Conservation (phyloP, 1,140 invertebrate species). For the Drosophila murphyi region DNA sequence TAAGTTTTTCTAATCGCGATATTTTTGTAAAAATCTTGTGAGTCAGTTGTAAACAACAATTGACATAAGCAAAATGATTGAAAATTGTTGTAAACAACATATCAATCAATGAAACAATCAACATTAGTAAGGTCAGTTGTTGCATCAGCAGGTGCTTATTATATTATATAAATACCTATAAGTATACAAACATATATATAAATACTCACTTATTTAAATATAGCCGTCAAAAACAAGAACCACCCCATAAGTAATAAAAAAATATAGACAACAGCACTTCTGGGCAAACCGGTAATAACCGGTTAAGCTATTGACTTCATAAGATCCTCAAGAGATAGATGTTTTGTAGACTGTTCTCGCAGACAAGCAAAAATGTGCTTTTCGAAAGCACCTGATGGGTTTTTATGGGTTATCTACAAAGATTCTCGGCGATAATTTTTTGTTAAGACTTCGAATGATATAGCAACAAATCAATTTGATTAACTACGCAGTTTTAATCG, state of each 20-base stretch:
- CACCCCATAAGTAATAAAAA: not conserved
- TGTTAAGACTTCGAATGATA: slow-evolving; percentile 18
- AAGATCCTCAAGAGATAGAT: slow-evolving; percentile 32
- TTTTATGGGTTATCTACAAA: not conserved
- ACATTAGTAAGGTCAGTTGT: slow-evolving; percentile 47
- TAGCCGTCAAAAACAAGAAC: not conserved
- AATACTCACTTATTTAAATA: not conserved
- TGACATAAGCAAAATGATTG: not conserved
- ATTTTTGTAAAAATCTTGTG: not conserved
- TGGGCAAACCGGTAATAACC: slow-evolving; percentile 21
- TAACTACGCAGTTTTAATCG: slow-evolving; percentile 41
- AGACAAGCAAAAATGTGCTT: slow-evolving; percentile 13
- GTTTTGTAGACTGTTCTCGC: slow-evolving; percentile 3
- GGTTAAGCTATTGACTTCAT: slow-evolving; percentile 21
- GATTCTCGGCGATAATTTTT: slow-evolving; percentile 8
- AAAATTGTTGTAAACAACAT: slow-evolving; percentile 38
- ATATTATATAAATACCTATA: not conserved
- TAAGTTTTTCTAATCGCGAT: not conserved
- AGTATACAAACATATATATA: not conserved
- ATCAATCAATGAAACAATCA: slow-evolving; percentile 18
- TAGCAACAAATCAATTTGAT: not conserved
- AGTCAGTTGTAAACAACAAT: not conserved
- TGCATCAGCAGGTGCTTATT: slow-evolving; percentile 40
- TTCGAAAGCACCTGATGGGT: not conserved
- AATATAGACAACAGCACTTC: not conserved